These are phyloP conservation scores for Proisotoma minuta DNA, from an alignment of 2,888 invertebrate genomes.

Conservation along the genomic window DNA sequence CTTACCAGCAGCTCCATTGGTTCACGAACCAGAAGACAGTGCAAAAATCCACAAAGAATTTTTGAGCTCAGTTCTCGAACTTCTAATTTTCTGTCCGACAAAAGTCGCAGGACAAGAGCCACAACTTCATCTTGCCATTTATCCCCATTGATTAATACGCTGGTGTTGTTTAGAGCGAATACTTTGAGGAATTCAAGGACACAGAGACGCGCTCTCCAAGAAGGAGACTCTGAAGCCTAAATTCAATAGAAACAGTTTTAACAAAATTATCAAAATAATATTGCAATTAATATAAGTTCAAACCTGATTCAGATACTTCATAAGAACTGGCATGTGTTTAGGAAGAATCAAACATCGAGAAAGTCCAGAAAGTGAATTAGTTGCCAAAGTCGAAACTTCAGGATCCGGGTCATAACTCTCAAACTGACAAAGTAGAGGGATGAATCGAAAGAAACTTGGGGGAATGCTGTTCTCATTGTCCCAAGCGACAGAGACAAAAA, in stretches of 20 bases:
- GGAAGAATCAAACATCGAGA: conserved; percentile 62
- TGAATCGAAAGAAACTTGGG: conserved; percentile 55
- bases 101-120: conserved; percentile 61
- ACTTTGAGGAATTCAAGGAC: conserved; percentile 54
- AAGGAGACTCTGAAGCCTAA: conserved; percentile 37
- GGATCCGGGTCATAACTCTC: conserved; percentile 74
- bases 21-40: conserved; percentile 70
- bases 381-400: conserved; percentile 66
- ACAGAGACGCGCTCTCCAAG: conserved; percentile 56
- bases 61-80: conserved; percentile 77
- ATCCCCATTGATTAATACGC: conserved; percentile 50
- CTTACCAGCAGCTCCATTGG: conserved; percentile 59
- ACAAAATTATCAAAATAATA: not conserved
- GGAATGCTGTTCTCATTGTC: conserved; percentile 50
- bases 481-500: conserved; percentile 47
- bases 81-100: conserved; percentile 69
- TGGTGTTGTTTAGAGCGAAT: conserved; percentile 56
- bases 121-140: conserved; percentile 53
- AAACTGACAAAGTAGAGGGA: conserved; percentile 65
- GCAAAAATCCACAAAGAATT: conserved; percentile 78
- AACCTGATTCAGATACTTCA: conserved; percentile 58
- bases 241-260: conserved; percentile 3
- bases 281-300: conserved; percentile 29
- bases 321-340: conserved; percentile 58
- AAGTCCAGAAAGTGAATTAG: conserved; percentile 63